Evolutionary conservation across 2,113 vertebrate genomes (phyloP).

Genomic region (Chaetops frenatus): DNA sequence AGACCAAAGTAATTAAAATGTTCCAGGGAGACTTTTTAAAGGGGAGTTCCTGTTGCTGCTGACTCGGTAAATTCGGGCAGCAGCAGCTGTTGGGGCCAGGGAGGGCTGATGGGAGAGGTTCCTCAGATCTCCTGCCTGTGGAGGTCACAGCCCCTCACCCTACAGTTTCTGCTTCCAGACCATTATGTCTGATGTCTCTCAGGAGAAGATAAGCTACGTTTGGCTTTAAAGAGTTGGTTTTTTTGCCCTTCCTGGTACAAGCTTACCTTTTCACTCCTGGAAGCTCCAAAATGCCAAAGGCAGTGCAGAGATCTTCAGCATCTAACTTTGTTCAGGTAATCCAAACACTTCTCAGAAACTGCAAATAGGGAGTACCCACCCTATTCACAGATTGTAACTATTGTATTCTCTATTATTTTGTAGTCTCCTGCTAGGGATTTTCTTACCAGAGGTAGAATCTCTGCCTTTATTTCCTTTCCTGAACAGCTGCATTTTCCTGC

Average conservation of each 20-base stretch:
- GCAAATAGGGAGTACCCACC: accelerated
- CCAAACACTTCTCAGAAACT: background rate
- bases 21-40: background rate
- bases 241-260: background rate
- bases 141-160: background rate
- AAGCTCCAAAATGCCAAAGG: background rate
- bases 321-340: background rate
- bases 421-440: background rate
- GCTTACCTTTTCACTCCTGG: background rate
- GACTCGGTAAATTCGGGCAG: background rate
- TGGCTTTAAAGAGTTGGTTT: background rate
- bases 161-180: accelerated
- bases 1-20: slow-evolving; percentile 49
- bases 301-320: background rate
- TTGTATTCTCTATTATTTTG: background rate
- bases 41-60: background rate
- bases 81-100: background rate
- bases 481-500: background rate
- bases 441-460: background rate
- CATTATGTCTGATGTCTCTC: background rate
- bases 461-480: background rate
- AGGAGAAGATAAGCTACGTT: background rate
- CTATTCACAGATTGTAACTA: background rate
- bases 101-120: background rate
- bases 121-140: background rate